Base-by-base conservation (phyloP, 2,113 vertebrate genomes). In the Platichthys flesus region DNA sequence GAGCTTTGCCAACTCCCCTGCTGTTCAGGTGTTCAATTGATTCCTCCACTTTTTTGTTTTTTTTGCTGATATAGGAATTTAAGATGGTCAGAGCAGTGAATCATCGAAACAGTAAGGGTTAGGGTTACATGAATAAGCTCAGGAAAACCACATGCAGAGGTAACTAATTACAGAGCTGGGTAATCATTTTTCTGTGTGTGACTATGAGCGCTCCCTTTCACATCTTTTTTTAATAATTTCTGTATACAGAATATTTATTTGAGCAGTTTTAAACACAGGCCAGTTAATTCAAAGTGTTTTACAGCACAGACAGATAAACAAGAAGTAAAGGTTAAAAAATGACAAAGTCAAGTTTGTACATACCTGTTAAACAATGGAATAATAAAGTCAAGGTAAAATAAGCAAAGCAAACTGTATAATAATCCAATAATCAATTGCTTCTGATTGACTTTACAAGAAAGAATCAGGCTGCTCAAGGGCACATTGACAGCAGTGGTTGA, bases 381-480 rank as follows among this genome's bases (percentile, higher is more conserved):
- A 7, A 1, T 40, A 40, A 40, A 40, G 9, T 40, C 9, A 3
- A 40, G 4, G 28, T 20, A 26, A 45, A 31, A 12, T 49, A 21
- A 20, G 8, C 6, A n/a, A 52, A n/a, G 6, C 2, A 14, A 47
- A n/a, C 51, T 52, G 51, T 52, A n/a, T 15, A 52, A 9, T 49
- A 21, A 69, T 66, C 9, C 58, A 24, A 2, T 56, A 56, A 28
- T 57, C 21, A 24, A 31, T 62, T 9, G 16, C 31, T 21, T 42
- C 3, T 64, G 40, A 76, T 58, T 7, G 20, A 58, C 40, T 49
- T 7, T 31, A 31, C 6, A 0, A 21, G 13, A 51, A 68, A 59
- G 18, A 56, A 64, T 69, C 18, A 2, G 54, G n/a, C 59, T 51
- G 60, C 40, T 76, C 52, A 4, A 62, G 57, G 58, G 74, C 67